Conservation (phyloP, 1,140 invertebrate genomes). For the Brachionus plicatilis region DNA sequence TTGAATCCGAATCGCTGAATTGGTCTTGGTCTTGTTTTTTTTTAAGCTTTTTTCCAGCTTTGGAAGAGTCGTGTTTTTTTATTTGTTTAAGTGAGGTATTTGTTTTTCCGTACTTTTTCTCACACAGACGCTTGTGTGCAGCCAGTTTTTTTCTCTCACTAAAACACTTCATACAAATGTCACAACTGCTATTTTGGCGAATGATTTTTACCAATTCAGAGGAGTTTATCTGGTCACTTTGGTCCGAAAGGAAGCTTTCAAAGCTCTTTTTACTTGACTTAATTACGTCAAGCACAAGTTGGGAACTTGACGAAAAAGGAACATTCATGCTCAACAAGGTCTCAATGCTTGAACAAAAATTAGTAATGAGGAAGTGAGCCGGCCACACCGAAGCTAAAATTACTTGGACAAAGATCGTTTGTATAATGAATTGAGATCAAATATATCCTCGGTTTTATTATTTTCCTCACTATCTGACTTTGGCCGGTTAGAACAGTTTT, state of each 20-base stretch:
- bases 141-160: conserved; percentile 13
- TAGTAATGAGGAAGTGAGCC: background rate
- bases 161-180: conserved; percentile 38
- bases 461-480: background rate
- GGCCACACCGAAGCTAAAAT: background rate
- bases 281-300: background rate
- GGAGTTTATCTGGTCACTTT: background rate
- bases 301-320: background rate
- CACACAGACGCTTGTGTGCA: background rate
- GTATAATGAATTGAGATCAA: conserved; percentile 24
- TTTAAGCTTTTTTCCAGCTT: background rate
- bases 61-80: background rate
- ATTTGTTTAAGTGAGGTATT: background rate
- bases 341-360: background rate
- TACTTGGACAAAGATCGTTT: conserved; percentile 18
- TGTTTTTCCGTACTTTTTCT: background rate
- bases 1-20: background rate
- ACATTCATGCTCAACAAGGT: conserved; percentile 2
- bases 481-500: conserved; percentile 3
- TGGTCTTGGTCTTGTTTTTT: background rate
- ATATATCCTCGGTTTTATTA: background rate
- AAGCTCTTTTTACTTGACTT: background rate
- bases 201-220: background rate
- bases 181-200: conserved; percentile 17
- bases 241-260: background rate